Percentiles rank a stretch among this genome's conserved stretches.
Conservation (phyloP, 2,113 vertebrate species). For the Oceanodroma tethys region DNA sequence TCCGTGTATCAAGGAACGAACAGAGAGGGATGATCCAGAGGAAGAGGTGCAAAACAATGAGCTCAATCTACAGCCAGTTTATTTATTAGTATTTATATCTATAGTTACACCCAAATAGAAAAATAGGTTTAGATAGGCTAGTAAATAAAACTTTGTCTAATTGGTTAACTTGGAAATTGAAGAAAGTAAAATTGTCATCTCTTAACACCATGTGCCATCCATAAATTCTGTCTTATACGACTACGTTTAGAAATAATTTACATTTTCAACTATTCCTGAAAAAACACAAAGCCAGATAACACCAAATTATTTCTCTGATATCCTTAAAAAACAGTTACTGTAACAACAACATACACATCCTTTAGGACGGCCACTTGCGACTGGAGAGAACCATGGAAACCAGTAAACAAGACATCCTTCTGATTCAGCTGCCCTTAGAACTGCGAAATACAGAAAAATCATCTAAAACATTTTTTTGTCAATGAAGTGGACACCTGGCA, state of each 20-base stretch:
- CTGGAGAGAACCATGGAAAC: not conserved
- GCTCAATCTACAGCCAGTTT: not conserved
- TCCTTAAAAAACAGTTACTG: not conserved
- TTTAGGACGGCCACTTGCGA: fast-evolving
- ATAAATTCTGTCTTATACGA: not conserved
- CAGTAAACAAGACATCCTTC: not conserved
- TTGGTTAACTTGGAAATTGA: not conserved
- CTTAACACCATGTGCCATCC: not conserved
- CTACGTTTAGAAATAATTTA: not conserved
- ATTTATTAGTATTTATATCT: not conserved
- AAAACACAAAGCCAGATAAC: not conserved
- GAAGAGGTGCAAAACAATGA: not conserved
- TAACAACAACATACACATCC: not conserved
- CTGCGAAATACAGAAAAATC: not conserved
- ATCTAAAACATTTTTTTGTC: not conserved
- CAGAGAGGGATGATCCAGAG: not conserved
- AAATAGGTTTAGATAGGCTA: not conserved
- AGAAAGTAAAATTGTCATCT: not conserved
- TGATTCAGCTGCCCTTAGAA: not conserved
- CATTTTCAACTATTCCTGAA: not conserved
- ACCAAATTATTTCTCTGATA: not conserved
- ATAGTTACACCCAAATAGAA: not conserved
- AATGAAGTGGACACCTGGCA: not conserved
- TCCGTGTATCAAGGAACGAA: not conserved
- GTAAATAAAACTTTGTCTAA: not conserved